phyloP scores from a whole-genome alignment of 2,113 vertebrate genomes.

The Pterophyllum scalare region DNA sequence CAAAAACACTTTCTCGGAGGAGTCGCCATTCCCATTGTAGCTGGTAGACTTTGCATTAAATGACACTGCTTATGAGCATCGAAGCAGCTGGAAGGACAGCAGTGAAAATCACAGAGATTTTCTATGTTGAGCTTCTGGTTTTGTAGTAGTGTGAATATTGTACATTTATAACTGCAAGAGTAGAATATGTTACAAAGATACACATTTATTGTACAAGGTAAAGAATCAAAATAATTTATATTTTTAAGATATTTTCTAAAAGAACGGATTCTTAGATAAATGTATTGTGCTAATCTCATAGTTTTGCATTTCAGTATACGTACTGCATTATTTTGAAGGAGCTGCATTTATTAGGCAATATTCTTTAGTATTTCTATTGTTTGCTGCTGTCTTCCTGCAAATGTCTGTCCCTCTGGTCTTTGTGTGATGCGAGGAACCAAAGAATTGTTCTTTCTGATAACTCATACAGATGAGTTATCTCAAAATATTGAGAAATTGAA shows the following conservation, averaged over 20 bases:
- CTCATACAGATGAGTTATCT: conserved; percentile 27
- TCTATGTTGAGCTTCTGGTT: conserved; percentile 39
- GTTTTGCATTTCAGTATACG: conserved; percentile 64
- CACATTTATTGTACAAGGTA: conserved; percentile 57
- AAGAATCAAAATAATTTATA: conserved; percentile 78
- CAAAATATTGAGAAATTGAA: conserved; percentile 30
- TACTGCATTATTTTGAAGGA: conserved; percentile 62
- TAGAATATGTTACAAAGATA: conserved; percentile 53
- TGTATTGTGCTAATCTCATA: conserved; percentile 68
- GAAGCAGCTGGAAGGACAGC: conserved; percentile 34
- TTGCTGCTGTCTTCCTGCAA: conserved; percentile 62
- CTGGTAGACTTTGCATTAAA: conserved; percentile 33
- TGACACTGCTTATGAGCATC: conserved; percentile 2
- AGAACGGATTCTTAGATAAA: conserved; percentile 61
- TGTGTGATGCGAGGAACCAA: conserved; percentile 79
- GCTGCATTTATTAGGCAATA: conserved; percentile 62
- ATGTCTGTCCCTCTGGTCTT: conserved; percentile 55
- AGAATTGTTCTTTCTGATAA: conserved; percentile 67
- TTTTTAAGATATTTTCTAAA: conserved; percentile 83
- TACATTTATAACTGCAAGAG: conserved; percentile 41
- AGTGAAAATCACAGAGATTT: conserved; percentile 42
- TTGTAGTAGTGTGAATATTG: conserved; percentile 58
- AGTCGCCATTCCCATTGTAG: conserved; percentile 31
- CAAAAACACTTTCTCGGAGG: conserved; percentile 17
- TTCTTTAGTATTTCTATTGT: conserved; percentile 61